Percentiles rank a stretch among this genome's conserved stretches.
phyloP scores from a whole-genome alignment of 2,113 vertebrate genomes.

The Ameiurus melas region DNA sequence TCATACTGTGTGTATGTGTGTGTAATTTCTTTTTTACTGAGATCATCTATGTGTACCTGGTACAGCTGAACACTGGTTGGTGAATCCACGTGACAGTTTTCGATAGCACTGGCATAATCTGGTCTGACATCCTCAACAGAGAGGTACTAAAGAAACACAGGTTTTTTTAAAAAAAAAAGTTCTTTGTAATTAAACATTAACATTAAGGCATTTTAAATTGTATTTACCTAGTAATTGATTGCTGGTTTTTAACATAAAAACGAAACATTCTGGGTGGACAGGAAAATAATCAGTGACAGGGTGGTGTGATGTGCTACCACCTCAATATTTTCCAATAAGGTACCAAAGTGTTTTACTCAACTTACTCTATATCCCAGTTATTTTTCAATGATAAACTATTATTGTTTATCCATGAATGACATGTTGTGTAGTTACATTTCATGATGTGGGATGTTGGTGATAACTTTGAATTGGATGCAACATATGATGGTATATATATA shows the following conservation, averaged over 20 bases:
- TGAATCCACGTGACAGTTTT: constrained; percentile 76
- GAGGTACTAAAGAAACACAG: constrained; percentile 68
- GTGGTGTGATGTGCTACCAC: not conserved
- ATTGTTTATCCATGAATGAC: not conserved
- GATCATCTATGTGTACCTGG: constrained; percentile 77
- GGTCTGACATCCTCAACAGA: constrained; percentile 64
- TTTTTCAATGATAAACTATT: not conserved
- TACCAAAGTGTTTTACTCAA: not conserved
- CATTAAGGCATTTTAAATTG: not conserved
- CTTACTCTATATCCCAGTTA: not conserved
- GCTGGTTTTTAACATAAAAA: not conserved
- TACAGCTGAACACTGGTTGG: constrained; percentile 84
- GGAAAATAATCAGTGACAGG: not conserved
- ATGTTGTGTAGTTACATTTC: not conserved
- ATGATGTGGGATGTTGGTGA: not conserved
- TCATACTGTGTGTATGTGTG: too few relatives aligned
- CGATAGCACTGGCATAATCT: constrained; percentile 77
- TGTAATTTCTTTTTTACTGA: too few relatives aligned
- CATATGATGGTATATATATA: not conserved
- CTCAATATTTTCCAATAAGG: not conserved
- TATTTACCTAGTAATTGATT: not conserved
- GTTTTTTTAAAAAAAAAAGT: not conserved
- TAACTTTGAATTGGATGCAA: not conserved
- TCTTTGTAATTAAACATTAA: not conserved
- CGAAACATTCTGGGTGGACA: not conserved